Base-by-base conservation (phyloP, 2,888 invertebrate genomes). In the Acrocera orbiculus region DNA sequence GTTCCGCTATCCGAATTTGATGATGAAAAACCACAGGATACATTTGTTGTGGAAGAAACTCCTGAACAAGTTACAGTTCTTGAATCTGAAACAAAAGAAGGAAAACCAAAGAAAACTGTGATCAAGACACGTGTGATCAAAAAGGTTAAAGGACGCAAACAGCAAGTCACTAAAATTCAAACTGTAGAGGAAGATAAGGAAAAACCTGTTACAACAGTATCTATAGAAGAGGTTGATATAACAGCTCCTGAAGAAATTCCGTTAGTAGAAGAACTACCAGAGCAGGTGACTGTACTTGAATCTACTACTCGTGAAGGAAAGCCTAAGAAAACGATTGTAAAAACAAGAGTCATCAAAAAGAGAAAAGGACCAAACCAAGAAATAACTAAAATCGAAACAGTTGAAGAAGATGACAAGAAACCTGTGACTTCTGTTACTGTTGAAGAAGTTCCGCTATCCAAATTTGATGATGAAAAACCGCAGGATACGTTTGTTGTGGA, bases 351-450 rank as follows among this genome's bases (percentile, higher is more conserved):
- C 3, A 44, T 46, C 30, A 47, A 45, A 52, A 63, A 56, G 41
- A 50, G 48, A 30, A 50, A 51, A 38, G 56, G 53, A 27, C 53
- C 46, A 4, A 53, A 51, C 39, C 56, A 51, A 28, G 45, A 50
- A 44, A 40, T 34, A 29, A 58, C 58, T 5, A 50, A 58, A 45
- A 55, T 61, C 35, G 49, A 53, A n/a, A 58, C 52, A 3, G 46
- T 55, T 3, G 54, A 60, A 34, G 58, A 57, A 35, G 62, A 61
- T 39, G 58, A 55, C 15, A 40, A 44, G 5, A 33, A 39, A 29
- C 45, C 51, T 10, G 46, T 53, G 40, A 58, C 53, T 4, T 53
- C 50, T 2, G 44, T 48, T 1, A 39, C 37, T 6, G 36, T 46
- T 27, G 35, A 35, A 32, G 37, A 41, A n/a, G 16, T 3, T 6